Evolutionary conservation across 2,888 invertebrate genomes (phyloP).

Genomic region (Pristionchus exspectatus): DNA sequence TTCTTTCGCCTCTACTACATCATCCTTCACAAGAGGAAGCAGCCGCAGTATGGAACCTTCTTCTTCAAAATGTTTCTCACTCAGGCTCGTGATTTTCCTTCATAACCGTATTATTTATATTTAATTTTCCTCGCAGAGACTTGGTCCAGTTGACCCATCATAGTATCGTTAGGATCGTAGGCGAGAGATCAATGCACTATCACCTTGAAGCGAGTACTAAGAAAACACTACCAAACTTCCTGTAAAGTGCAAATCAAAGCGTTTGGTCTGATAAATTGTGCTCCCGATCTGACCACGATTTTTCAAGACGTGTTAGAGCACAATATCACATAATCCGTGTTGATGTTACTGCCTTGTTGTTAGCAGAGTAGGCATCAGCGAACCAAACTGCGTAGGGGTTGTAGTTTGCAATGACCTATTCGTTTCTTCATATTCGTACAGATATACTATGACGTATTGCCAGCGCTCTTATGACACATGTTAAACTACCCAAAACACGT

Average conservation of each 20-base stretch:
- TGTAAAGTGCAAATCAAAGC: too few species aligned
- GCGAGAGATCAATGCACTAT: background rate
- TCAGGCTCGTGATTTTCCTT: background rate
- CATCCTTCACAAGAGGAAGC: background rate
- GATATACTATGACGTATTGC: background rate
- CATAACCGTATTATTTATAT: background rate
- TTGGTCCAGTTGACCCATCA: background rate
- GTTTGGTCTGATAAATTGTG: too few species aligned
- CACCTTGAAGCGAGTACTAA: too few species aligned
- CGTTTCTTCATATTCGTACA: background rate
- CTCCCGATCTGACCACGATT: too few species aligned
- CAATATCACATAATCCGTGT: too few species aligned
- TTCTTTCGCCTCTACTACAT: slow-evolving; percentile 1
- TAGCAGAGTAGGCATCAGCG: too few species aligned
- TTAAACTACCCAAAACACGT: background rate
- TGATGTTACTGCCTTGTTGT: too few species aligned
- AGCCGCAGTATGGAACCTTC: background rate
- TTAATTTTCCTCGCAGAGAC: background rate
- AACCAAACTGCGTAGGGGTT: too few species aligned
- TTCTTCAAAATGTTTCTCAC: slow-evolving; percentile 20
- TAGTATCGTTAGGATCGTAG: background rate
- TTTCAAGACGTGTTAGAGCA: too few species aligned
- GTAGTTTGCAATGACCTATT: too few species aligned
- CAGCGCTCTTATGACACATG: background rate
- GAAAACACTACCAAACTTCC: too few species aligned